Conservation (phyloP, 1,140 invertebrate genomes). For the Neodiprion pinetum region DNA sequence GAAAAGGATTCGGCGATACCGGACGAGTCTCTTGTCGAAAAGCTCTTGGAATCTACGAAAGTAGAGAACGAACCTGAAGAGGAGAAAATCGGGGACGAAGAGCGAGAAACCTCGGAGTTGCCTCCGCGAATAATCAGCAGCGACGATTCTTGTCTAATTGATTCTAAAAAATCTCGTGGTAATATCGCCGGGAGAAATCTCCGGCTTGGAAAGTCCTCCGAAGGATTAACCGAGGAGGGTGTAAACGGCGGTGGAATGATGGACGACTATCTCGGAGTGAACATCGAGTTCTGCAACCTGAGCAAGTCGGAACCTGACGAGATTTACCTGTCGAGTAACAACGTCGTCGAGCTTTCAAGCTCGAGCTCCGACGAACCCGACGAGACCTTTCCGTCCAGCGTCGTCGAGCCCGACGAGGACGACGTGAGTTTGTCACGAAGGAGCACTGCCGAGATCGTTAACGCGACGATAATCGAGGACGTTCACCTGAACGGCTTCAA, state of each 20-base stretch:
- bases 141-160: slow-evolving; percentile 29
- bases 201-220: slow-evolving; percentile 13
- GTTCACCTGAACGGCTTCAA: slow-evolving; percentile 5
- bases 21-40: slow-evolving; percentile 24
- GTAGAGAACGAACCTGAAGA: slow-evolving; percentile 25
- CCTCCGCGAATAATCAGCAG: slow-evolving; percentile 32
- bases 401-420: slow-evolving; percentile 13
- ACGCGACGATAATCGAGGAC: slow-evolving; percentile 7
- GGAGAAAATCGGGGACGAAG: slow-evolving; percentile 18
- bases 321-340: slow-evolving; percentile 16
- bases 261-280: slow-evolving; percentile 8
- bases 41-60: not conserved
- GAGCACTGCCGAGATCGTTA: not conserved
- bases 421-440: not conserved
- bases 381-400: slow-evolving; percentile 14
- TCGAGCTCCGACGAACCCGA: slow-evolving; percentile 4
- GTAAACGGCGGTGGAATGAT: not conserved
- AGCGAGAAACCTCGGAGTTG: slow-evolving; percentile 23
- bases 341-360: not conserved
- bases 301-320: slow-evolving; percentile 23
- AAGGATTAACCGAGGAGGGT: slow-evolving; percentile 11
- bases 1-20: not conserved
- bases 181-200: not conserved
- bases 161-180: not conserved
- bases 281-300: slow-evolving; percentile 10